Evolutionary conservation across 2,888 invertebrate species (phyloP), one percentile per base, ranked within the genome.

Genomic region (Cynaeus angustus): DNA sequence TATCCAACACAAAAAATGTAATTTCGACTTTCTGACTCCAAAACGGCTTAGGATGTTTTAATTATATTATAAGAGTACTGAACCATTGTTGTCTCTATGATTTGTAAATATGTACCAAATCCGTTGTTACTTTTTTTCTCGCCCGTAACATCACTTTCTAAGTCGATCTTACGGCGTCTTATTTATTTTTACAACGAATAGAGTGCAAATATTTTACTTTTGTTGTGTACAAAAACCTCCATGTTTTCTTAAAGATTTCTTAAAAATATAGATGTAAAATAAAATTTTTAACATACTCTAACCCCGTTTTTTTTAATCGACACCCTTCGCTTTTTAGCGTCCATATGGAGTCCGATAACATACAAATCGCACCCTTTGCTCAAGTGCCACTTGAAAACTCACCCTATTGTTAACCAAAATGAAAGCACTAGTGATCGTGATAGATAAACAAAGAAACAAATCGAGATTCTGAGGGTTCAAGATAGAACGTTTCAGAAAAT

Each of bases 271-370:
- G 73, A 77, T 78, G 77, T 78, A 77, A 76, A 77, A 77, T 76
- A 76, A 77, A 75, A 65, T 72, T 72, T 72, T 72, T 71, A 72
- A 72, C 48, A 66, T 66, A 64, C 56, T 56, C 66, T 56, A 33
- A 7, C n/a, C 26, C 41, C 10, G 13, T 30, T 56, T 66, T 65
- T 45, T 21, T 56, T 56, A 55, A 64, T 46, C 37, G 4, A 46
- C 65, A 56, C 65, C 26, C 38, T 66, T 52, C 10, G 50, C 37
- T 56, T 62, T 68, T 68, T 53, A 70, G 58, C 16, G 65, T 65
- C 65, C 79, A 79, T 79, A 79, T 79, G 79, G 78, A 73, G 50
- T 61, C 48, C 71, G 77, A 77, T 78, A 77, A 75, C 71, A 61
- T 53, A 71, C 70, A 73, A 72, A 74, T 72, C 74, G 73, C 69